phyloP scores from a whole-genome alignment of 2,797 vertebrate species.

The Myripristis murdjan region DNA sequence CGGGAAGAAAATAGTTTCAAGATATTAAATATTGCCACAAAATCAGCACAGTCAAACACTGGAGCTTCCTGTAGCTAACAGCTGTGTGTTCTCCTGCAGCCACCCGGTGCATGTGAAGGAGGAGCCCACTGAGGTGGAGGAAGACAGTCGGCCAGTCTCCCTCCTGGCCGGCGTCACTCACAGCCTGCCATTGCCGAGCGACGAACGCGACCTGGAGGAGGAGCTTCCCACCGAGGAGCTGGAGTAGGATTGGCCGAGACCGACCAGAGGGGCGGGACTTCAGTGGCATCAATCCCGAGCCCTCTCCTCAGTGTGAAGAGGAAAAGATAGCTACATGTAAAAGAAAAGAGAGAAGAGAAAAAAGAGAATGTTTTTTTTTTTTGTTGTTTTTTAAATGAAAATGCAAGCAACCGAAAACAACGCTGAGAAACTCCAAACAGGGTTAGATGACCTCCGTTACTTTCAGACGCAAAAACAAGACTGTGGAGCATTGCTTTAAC shows the following conservation, averaged over 20 bases:
- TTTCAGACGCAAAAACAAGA: slow-evolving; percentile 80
- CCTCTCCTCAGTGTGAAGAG: slow-evolving; percentile 63
- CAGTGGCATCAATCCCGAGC: slow-evolving; percentile 54
- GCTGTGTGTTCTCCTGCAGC: slow-evolving; percentile 73
- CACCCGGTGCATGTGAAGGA: slow-evolving; percentile 98
- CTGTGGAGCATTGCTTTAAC: slow-evolving; percentile 79
- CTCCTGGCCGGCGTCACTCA: slow-evolving; percentile 91
- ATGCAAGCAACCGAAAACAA: slow-evolving; percentile 81
- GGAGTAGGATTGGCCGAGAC: slow-evolving; percentile 78
- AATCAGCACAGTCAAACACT: no score
- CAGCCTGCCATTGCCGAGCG: slow-evolving; percentile 90
- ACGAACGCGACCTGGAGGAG: slow-evolving; percentile 96
- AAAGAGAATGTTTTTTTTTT: slow-evolving; percentile 63
- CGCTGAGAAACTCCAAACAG: slow-evolving; percentile 85
- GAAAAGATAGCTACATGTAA: slow-evolving; percentile 76
- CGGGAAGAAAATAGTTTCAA: not conserved
- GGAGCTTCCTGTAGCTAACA: slow-evolving; percentile 9
- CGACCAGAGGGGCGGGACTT: slow-evolving; percentile 65
- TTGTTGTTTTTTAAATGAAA: slow-evolving; percentile 66
- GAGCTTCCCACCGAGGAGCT: slow-evolving; percentile 93
- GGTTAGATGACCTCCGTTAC: slow-evolving; percentile 85
- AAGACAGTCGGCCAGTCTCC: slow-evolving; percentile 92
- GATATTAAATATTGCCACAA: not conserved
- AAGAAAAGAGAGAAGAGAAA: slow-evolving; percentile 73
- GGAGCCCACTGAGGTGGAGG: slow-evolving; percentile 95